Conservation (phyloP, 2,888 invertebrate species). For the Physocephala rufipes region DNA sequence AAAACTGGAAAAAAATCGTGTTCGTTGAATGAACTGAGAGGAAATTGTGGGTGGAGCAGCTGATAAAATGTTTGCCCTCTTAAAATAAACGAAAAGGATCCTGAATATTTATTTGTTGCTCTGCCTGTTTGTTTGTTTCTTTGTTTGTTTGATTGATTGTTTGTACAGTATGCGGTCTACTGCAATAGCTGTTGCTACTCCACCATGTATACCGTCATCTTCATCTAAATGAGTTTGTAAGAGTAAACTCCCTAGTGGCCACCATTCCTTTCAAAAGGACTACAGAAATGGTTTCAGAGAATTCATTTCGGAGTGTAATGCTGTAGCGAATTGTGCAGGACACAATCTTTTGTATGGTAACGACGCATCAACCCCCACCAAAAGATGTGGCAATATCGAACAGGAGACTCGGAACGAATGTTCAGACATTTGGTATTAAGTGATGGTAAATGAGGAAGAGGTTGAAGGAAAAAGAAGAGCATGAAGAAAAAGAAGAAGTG, state of each 20-base stretch:
- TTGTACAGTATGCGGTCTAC: slow-evolving; percentile 15
- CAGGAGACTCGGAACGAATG: not conserved
- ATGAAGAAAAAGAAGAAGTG: not conserved
- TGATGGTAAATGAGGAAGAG: not conserved
- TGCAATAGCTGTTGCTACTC: slow-evolving; percentile 29
- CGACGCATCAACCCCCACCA: not conserved
- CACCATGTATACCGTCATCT: slow-evolving; percentile 16
- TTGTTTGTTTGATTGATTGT: not conserved
- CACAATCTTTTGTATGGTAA: not conserved
- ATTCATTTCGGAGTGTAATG: not conserved
- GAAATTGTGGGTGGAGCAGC: not conserved
- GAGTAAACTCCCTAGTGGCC: too few relatives aligned
- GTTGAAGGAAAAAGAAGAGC: not conserved
- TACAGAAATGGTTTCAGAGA: not conserved
- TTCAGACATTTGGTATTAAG: too few relatives aligned
- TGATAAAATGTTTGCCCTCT: not conserved
- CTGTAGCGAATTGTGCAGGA: not conserved
- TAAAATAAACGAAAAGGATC: slow-evolving; percentile 26
- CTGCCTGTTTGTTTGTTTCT: too few relatives aligned
- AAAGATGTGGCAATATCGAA: not conserved
- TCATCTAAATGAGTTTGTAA: too few relatives aligned
- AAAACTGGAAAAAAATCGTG: too few relatives aligned
- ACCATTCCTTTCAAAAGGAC: too few relatives aligned
- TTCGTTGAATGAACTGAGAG: too few relatives aligned
- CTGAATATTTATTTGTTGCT: too few relatives aligned